A percentile compares a stretch with the other conserved stretches of the same genome.
Evolutionary conservation across 2,888 invertebrate species (phyloP).

Genomic region (Nomada fucata): DNA sequence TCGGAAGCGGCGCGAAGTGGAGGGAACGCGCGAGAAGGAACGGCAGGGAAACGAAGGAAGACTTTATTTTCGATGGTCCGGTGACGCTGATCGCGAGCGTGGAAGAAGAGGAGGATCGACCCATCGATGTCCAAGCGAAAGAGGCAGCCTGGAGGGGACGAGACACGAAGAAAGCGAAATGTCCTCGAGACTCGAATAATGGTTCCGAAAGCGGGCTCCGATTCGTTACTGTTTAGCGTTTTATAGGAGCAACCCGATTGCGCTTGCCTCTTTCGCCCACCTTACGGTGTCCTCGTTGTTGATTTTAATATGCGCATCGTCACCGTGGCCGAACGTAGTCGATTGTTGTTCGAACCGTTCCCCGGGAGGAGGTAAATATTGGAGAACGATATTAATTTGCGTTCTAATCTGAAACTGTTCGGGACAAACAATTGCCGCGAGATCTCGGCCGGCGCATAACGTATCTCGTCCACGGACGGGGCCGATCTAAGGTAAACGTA

Average conservation of each 20-base stretch:
- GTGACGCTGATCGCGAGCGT: slow-evolving; percentile 59
- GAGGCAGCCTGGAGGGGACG: slow-evolving; percentile 11
- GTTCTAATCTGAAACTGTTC: slow-evolving; percentile 26
- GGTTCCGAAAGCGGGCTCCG: slow-evolving; percentile 11
- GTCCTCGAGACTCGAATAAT: slow-evolving; percentile 52
- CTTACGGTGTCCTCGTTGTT: slow-evolving; percentile 1
- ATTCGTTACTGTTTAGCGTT: slow-evolving; percentile 45
- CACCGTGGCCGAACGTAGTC: not conserved
- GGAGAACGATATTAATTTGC: slow-evolving; percentile 30
- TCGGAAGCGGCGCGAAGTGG: slow-evolving; percentile 61
- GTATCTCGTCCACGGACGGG: not conserved
- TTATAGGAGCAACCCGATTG: slow-evolving; percentile 27
- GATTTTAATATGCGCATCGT: slow-evolving; percentile 31
- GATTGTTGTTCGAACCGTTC: not conserved
- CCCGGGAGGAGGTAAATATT: slow-evolving; percentile 19
- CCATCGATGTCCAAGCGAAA: slow-evolving; percentile 30
- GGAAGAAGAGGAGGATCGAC: slow-evolving; percentile 52
- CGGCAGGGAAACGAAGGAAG: slow-evolving; percentile 66
- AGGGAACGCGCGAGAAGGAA: slow-evolving; percentile 21
- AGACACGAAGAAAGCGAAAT: slow-evolving; percentile 46
- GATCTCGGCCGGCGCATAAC: slow-evolving; percentile 1
- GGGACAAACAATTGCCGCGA: slow-evolving; percentile 12
- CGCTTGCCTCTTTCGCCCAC: not conserved
- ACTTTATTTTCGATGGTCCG: slow-evolving; percentile 72
- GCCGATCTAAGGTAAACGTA: slow-evolving; percentile 38